These are phyloP conservation scores for Dromas ardeola DNA, from an alignment of 2,113 vertebrate species.

Conservation along the genomic window DNA sequence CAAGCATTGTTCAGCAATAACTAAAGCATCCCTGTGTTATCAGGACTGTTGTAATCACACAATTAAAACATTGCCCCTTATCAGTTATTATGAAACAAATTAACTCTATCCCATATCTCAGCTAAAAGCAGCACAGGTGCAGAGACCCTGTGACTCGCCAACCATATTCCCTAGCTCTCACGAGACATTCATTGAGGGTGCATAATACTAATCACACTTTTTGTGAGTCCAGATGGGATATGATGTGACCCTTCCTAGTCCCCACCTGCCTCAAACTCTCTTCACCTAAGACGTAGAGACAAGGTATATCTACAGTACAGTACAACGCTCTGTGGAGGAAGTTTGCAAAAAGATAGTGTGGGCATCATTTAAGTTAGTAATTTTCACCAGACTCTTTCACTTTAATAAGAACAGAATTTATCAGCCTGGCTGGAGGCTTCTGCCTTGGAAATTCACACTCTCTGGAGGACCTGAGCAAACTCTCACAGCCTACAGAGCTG, in stretches of 20 bases:
- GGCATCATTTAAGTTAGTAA: background rate
- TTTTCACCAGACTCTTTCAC: background rate
- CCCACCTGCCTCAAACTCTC: background rate
- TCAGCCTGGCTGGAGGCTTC: background rate
- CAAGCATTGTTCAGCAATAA: background rate
- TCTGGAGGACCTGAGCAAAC: background rate
- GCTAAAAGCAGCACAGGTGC: background rate
- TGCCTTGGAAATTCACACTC: background rate
- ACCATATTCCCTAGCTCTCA: background rate
- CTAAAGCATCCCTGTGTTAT: background rate
- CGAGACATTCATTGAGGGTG: background rate
- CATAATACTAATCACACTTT: background rate
- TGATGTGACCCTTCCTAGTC: background rate
- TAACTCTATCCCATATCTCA: background rate
- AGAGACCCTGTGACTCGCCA: background rate
- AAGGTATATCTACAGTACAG: background rate
- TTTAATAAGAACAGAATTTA: background rate
- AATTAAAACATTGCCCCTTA: background rate
- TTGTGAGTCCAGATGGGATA: background rate
- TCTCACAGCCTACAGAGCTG: background rate
- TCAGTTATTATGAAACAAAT: background rate
- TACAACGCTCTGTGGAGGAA: fast-evolving
- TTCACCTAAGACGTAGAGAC: background rate
- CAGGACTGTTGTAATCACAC: background rate
- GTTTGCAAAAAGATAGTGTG: background rate